phyloP scores from a whole-genome alignment of 1,140 invertebrate genomes.

The Drosophila tristis region DNA sequence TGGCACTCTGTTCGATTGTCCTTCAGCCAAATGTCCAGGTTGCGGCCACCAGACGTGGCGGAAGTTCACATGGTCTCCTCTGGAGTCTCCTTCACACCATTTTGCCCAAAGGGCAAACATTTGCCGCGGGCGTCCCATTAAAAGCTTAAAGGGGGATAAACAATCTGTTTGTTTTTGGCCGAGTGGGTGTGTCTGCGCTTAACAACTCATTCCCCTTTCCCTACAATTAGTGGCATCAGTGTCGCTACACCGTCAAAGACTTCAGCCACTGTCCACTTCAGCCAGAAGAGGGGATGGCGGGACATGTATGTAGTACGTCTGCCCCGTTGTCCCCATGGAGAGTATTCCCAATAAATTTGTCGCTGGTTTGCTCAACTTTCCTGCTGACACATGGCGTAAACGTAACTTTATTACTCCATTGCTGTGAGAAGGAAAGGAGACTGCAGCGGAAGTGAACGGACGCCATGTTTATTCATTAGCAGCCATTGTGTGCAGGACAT shows the following conservation, averaged over 20 bases:
- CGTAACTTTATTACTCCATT: conserved; percentile 59
- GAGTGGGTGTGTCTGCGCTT: conserved; percentile 25
- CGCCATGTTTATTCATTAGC: conserved; percentile 80
- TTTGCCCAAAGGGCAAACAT: conserved; percentile 27
- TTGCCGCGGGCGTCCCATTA: conserved; percentile 28
- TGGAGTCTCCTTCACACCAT: not conserved
- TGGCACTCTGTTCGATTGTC: too few relatives aligned
- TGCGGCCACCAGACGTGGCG: conserved; percentile 20
- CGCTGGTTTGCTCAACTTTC: conserved; percentile 62
- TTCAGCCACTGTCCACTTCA: conserved; percentile 38
- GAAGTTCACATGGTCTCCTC: conserved; percentile 55
- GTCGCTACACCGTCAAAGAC: conserved; percentile 49
- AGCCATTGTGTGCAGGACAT: conserved; percentile 57
- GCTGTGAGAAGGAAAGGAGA: not conserved
- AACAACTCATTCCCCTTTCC: conserved; percentile 10
- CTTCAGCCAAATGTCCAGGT: too few relatives aligned
- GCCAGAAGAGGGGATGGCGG: conserved; percentile 2
- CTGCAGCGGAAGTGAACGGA: conserved; percentile 60
- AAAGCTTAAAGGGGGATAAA: conserved; percentile 70
- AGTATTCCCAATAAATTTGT: conserved; percentile 71
- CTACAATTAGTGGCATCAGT: conserved; percentile 66
- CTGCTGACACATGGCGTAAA: conserved; percentile 60
- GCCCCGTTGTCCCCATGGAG: conserved; percentile 25
- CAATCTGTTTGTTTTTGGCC: conserved; percentile 47
- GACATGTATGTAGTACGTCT: conserved; percentile 33